phyloP scores from a whole-genome alignment of 2,113 vertebrate genomes.

The Ardeotis arabs region DNA sequence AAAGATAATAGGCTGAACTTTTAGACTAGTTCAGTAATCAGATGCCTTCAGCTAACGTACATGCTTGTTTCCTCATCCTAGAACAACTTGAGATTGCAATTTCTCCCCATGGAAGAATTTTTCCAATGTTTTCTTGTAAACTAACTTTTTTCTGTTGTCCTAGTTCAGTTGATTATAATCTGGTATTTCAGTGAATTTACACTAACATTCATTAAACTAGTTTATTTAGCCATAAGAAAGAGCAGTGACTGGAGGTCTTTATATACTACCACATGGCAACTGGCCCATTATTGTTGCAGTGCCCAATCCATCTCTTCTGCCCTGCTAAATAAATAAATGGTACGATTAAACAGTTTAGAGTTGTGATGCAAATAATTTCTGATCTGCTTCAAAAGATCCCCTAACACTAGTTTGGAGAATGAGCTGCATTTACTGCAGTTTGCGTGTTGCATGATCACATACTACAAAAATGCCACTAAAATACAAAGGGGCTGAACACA shows the following conservation, averaged over 20 bases:
- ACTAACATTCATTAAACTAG: constrained; percentile 6
- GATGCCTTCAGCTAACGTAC: background rate
- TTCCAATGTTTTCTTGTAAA: background rate
- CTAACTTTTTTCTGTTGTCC: background rate
- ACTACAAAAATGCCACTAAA: background rate
- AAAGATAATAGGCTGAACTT: background rate
- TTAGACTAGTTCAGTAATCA: background rate
- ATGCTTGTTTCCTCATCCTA: background rate
- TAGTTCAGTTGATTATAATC: constrained; percentile 33
- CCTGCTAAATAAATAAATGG: background rate
- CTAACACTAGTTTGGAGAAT: background rate
- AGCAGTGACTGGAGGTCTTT: background rate
- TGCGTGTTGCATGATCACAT: background rate
- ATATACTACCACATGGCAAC: background rate
- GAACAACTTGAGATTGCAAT: background rate
- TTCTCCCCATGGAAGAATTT: background rate
- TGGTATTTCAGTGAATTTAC: constrained; percentile 24
- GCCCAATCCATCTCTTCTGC: background rate
- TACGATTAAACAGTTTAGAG: background rate
- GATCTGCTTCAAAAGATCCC: background rate
- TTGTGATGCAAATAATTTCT: background rate
- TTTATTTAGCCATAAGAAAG: constrained; percentile 8
- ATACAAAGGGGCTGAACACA: background rate
- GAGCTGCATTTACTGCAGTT: background rate
- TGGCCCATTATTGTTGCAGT: background rate